A percentile compares a stretch with the other conserved stretches of the same genome.
These are phyloP conservation scores for Microcebus tavaratra DNA, from an alignment of 2,113 vertebrate genomes.

Conservation along the genomic window DNA sequence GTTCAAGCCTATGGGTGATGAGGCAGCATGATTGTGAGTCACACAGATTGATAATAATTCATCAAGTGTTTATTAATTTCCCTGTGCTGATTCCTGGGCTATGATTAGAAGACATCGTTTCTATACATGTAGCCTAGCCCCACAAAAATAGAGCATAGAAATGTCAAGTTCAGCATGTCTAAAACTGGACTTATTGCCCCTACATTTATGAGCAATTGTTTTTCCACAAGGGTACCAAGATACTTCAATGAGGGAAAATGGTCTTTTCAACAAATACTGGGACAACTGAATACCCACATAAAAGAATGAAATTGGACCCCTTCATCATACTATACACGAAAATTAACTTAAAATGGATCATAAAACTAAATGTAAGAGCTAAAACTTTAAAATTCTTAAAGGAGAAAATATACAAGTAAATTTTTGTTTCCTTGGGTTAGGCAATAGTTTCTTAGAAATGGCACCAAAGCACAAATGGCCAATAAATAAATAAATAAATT, in stretches of 20 bases:
- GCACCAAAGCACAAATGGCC: not conserved
- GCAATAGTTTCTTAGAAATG: not conserved
- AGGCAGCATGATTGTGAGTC: rapidly evolving
- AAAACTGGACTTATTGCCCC: not conserved
- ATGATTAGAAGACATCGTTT: not conserved
- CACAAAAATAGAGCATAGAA: not conserved
- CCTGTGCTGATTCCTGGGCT: not conserved
- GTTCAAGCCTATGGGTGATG: not conserved
- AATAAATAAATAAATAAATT: not conserved
- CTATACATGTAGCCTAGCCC: not conserved
- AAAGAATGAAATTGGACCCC: not conserved
- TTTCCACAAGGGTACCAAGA: not conserved
- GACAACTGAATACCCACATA: not conserved
- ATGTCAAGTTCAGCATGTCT: not conserved
- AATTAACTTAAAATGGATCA: not conserved
- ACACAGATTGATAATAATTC: not conserved
- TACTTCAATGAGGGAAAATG: not conserved
- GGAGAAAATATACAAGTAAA: not conserved
- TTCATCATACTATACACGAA: not conserved
- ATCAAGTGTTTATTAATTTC: not conserved
- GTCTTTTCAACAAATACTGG: not conserved
- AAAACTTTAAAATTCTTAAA: not conserved
- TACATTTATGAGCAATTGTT: not conserved
- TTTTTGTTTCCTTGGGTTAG: not conserved
- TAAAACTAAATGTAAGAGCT: not conserved